These are phyloP conservation scores for Synanthedon formicaeformis DNA, from an alignment of 2,888 invertebrate species.

Conservation along the genomic window DNA sequence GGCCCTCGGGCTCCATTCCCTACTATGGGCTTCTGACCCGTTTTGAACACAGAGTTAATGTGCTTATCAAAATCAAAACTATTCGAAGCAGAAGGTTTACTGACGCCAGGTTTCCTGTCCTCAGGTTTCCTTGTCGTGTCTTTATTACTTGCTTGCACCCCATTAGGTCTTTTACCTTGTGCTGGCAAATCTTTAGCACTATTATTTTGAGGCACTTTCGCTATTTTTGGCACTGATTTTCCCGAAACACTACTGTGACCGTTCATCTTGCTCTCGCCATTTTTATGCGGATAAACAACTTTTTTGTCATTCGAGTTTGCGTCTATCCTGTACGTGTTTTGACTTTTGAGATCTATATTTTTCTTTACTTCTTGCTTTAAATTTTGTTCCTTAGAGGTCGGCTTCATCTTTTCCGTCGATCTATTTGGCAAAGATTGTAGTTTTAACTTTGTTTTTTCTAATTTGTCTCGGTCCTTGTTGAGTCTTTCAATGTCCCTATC, in stretches of 20 bases:
- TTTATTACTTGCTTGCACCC: constrained; percentile 14
- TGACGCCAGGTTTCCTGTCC: constrained; percentile 22
- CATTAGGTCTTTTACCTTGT: neutral
- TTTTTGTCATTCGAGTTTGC: constrained; percentile 50
- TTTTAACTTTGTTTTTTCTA: constrained; percentile 50
- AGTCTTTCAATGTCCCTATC: constrained; percentile 54
- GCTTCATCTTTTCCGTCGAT: constrained; percentile 34
- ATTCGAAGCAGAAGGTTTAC: constrained; percentile 25
- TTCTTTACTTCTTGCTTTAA: constrained; percentile 32
- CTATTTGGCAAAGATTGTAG: constrained; percentile 35
- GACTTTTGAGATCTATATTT: constrained; percentile 57
- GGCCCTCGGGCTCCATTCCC: constrained; percentile 13
- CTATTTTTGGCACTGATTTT: constrained; percentile 39
- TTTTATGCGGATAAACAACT: constrained; percentile 25
- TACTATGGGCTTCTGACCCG: constrained; percentile 1
- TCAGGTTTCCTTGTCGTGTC: constrained; percentile 29
- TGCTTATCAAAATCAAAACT: constrained; percentile 61
- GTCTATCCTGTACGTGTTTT: constrained; percentile 65
- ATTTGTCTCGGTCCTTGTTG: constrained; percentile 44
- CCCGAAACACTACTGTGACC: constrained; percentile 31
- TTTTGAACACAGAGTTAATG: constrained; percentile 40
- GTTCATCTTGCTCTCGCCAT: constrained; percentile 32
- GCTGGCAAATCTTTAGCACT: constrained; percentile 27
- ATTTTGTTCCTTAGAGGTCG: constrained; percentile 25
- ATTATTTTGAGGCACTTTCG: constrained; percentile 27